Conservation (phyloP, 2,888 invertebrate species). For the Odontocerum albicorne region DNA sequence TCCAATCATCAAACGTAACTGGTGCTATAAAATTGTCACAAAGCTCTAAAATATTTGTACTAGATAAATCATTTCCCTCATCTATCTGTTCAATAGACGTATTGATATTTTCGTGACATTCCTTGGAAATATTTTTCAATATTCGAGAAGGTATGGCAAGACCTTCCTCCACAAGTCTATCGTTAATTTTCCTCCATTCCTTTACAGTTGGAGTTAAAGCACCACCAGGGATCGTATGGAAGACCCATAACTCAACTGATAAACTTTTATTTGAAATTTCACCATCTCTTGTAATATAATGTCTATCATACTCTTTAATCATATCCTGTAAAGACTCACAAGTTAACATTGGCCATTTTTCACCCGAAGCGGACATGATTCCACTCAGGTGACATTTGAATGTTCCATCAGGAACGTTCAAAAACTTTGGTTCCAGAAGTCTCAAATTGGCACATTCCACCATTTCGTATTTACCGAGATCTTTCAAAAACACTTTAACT, state of each 20-base stretch:
- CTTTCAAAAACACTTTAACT: slow-evolving; percentile 64
- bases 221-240: slow-evolving; percentile 59
- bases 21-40: slow-evolving; percentile 38
- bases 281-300: slow-evolving; percentile 60
- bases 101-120: too few relatives aligned
- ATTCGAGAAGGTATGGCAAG: slow-evolving; percentile 54
- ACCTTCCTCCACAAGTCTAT: slow-evolving; percentile 66
- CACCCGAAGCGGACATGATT: slow-evolving; percentile 68
- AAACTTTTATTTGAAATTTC: slow-evolving; percentile 52
- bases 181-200: slow-evolving; percentile 68
- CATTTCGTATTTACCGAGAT: slow-evolving; percentile 61
- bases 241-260: slow-evolving; percentile 68
- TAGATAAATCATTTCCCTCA: neutral
- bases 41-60: slow-evolving; percentile 24
- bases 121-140: too few relatives aligned
- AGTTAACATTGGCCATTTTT: slow-evolving; percentile 63
- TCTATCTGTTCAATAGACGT: too few relatives aligned
- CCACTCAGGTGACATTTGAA: slow-evolving; percentile 70
- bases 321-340: slow-evolving; percentile 62
- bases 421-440: slow-evolving; percentile 55
- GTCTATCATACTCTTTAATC: slow-evolving; percentile 51
- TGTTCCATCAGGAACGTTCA: slow-evolving; percentile 57
- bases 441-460: slow-evolving; percentile 53
- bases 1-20: slow-evolving; percentile 57
- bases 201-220: slow-evolving; percentile 66